Evolutionary conservation across 2,888 invertebrate genomes (phyloP).

Genomic region (Tiphia femorata): DNA sequence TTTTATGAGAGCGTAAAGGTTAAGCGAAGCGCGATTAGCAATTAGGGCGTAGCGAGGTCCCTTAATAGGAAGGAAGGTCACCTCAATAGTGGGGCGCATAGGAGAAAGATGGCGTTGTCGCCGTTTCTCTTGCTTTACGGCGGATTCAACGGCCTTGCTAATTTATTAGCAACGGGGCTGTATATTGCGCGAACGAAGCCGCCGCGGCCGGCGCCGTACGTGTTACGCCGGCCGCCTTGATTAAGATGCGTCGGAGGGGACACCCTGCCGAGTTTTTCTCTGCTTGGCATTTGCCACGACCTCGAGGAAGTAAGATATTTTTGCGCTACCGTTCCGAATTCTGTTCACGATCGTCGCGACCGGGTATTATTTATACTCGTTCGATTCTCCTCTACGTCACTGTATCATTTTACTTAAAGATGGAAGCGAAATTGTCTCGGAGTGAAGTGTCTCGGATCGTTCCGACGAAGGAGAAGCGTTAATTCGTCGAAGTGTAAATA

Average conservation of each 20-base stretch:
- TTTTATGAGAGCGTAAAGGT: slow-evolving; percentile 40
- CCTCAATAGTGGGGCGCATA: background rate
- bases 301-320: too few species aligned
- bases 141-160: slow-evolving; percentile 40
- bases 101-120: background rate
- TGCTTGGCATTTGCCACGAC: too few species aligned
- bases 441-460: too few species aligned
- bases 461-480: background rate
- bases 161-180: slow-evolving; percentile 31
- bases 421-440: too few species aligned
- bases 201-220: too few species aligned
- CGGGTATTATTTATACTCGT: too few species aligned
- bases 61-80: slow-evolving; percentile 15
- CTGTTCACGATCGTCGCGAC: too few species aligned
- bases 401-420: too few species aligned
- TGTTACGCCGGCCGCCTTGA: background rate
- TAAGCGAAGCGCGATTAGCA: slow-evolving; percentile 35
- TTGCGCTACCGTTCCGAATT: too few species aligned
- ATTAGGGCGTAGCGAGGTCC: slow-evolving; percentile 26
- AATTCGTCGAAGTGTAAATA: background rate
- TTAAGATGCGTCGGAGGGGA: background rate
- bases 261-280: too few species aligned
- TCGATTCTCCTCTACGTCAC: too few species aligned
- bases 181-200: background rate
- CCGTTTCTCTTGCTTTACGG: slow-evolving; percentile 38